Evolutionary conservation across 2,797 vertebrate genomes (phyloP), one percentile per base, ranked within the genome.

Genomic region (Oryzias dopingdopingensis): DNA sequence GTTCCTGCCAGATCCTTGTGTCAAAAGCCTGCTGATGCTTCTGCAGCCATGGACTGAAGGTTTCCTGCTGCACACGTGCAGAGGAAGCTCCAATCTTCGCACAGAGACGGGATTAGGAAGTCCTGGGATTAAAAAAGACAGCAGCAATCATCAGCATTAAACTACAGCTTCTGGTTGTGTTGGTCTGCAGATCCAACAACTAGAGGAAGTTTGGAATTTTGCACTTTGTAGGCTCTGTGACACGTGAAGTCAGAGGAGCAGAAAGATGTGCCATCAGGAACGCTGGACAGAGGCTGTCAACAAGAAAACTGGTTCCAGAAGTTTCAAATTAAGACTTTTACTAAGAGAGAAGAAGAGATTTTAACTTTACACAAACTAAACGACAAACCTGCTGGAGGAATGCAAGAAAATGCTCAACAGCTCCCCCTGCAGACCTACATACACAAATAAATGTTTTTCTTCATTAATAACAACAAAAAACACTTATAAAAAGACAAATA

Each of bases 1-100:
- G 66, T 58, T 60, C 43, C 1, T 23, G 66, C n/a, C 63, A 65
- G 59, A 51, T 49, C 48, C 63, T 62, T 26, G 72, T 83, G 80
- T 79, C 81, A 82, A 81, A 63, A 43, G 66, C 71, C 70, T 74
- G 69, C 65, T 47, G 67, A 77, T 26, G 81, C 66, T 77, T 76
- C 49, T 24, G 69, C 69, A 74, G 76, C 59, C 67, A 57, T 65
- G 59, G 77, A 82, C 60, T 54, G 20, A 76, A 82, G 67, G 66
- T 59, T 77, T 67, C 67, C 56, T 76, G 76, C 70, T 78, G 74
- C 67, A 75, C 73, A 43, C 53, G 23, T 16, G 26, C 43, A 8
- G 14, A 32, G 41, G 47, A 13, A 46, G 48, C 23, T 7, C 22
- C 17, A 16, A 52, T 66, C 65, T 72, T 68, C 41, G 47, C 56